Conservation (phyloP, 2,113 vertebrate species). For the Leucosticte australis region DNA sequence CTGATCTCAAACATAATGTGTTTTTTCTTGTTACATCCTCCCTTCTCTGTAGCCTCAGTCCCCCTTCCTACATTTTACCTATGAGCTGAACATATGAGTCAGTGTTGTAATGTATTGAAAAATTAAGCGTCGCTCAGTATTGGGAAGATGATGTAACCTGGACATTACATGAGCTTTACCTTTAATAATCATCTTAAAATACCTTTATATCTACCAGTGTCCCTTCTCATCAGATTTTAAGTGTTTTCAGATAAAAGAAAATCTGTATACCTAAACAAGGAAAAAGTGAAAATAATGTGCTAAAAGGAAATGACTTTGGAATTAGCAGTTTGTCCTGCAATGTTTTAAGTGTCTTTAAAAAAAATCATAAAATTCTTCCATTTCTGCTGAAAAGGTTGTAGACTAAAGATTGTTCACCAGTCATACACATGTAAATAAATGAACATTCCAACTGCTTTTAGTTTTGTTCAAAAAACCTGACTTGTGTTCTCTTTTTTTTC, state of each 20-base stretch:
- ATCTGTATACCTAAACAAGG: not conserved
- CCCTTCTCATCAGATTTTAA: not conserved
- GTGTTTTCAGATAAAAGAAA: not conserved
- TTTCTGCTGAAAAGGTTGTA: not conserved
- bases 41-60: not conserved
- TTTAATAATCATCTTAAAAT: not conserved
- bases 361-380: not conserved
- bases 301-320: not conserved
- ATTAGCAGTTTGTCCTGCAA: not conserved
- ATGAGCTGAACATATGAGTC: rapidly evolving
- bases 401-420: not conserved
- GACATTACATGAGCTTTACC: not conserved
- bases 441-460: not conserved
- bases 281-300: not conserved
- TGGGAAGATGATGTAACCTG: not conserved
- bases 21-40: not conserved
- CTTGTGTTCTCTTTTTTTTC: not conserved
- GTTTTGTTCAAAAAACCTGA: not conserved
- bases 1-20: not conserved
- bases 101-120: not conserved
- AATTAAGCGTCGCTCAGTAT: not conserved
- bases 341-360: not conserved
- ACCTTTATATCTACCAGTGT: not conserved
- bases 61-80: not conserved
- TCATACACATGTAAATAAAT: not conserved